Evolutionary conservation across 2,113 vertebrate species (phyloP).

Genomic region (Pipa parva): DNA sequence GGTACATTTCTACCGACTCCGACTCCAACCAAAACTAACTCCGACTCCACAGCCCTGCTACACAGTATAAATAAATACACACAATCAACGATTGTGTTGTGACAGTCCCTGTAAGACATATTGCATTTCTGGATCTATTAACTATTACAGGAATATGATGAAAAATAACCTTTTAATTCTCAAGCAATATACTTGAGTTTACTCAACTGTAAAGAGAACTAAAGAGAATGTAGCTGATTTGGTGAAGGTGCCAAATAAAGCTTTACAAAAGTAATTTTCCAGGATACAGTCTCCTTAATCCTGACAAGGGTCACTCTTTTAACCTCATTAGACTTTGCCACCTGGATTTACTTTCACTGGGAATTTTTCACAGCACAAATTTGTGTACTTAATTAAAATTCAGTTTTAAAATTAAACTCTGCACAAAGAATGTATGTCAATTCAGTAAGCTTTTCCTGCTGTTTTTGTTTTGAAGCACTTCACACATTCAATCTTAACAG

Average conservation of each 20-base stretch:
- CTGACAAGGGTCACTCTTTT: slow-evolving; percentile 7
- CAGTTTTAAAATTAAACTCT: slow-evolving; percentile 31
- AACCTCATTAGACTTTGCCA: slow-evolving; percentile 5
- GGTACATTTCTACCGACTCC: no score
- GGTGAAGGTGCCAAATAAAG: not conserved
- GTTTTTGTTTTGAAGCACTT: slow-evolving; percentile 45
- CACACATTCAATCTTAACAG: slow-evolving; percentile 26
- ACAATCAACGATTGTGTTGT: no score
- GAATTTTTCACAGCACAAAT: slow-evolving; percentile 43
- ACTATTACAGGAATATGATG: no score
- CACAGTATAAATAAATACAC: no score
- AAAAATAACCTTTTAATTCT: no score
- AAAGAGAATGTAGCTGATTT: not conserved
- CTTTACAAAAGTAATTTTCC: not conserved
- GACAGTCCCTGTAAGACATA: no score
- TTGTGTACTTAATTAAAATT: slow-evolving; percentile 53
- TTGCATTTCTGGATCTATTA: no score
- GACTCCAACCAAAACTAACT: no score
- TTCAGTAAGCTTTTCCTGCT: slow-evolving; percentile 52
- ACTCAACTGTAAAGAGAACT: not conserved
- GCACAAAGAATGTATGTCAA: slow-evolving; percentile 45
- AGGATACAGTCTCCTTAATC: not conserved
- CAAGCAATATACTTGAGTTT: no score
- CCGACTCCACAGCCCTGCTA: no score
- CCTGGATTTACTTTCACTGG: slow-evolving; percentile 35